A percentile compares a stretch with the other conserved stretches of the same genome.
These are phyloP conservation scores for Xiphias gladius DNA, from an alignment of 2,113 vertebrate species.

Conservation along the genomic window DNA sequence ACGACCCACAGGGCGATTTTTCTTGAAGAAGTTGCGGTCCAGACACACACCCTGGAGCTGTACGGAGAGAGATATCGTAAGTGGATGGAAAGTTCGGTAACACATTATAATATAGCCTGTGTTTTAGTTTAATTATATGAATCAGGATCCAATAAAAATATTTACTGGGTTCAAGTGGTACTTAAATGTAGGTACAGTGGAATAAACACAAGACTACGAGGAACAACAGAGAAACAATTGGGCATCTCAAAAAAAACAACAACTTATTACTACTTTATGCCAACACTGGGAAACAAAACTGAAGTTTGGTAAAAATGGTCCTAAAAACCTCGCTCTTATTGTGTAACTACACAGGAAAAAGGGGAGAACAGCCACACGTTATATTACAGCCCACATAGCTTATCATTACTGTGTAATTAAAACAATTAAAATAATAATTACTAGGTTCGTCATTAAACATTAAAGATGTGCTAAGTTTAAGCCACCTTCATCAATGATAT, in stretches of 20 bases:
- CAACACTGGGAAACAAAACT: not conserved
- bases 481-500: not conserved
- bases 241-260: too few relatives aligned
- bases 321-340: not conserved
- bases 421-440: constrained; percentile 3
- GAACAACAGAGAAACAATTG: not conserved
- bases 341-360: not conserved
- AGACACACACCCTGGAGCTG: constrained; percentile 77
- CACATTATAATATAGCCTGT: not conserved
- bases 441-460: not conserved
- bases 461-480: not conserved
- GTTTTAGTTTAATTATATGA: not conserved
- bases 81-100: not conserved
- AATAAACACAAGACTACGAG: not conserved
- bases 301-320: not conserved
- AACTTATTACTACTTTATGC: too few relatives aligned
- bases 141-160: not conserved
- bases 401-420: not conserved
- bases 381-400: not conserved
- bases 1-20: constrained; percentile 70
- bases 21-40: constrained; percentile 80
- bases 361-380: not conserved
- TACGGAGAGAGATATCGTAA: not conserved
- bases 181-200: not conserved
- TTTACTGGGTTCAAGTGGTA: not conserved